Percentiles rank a stretch among this genome's conserved stretches.
Evolutionary conservation across 2,113 vertebrate genomes (phyloP).

Genomic region (Cinclus mexicanus): DNA sequence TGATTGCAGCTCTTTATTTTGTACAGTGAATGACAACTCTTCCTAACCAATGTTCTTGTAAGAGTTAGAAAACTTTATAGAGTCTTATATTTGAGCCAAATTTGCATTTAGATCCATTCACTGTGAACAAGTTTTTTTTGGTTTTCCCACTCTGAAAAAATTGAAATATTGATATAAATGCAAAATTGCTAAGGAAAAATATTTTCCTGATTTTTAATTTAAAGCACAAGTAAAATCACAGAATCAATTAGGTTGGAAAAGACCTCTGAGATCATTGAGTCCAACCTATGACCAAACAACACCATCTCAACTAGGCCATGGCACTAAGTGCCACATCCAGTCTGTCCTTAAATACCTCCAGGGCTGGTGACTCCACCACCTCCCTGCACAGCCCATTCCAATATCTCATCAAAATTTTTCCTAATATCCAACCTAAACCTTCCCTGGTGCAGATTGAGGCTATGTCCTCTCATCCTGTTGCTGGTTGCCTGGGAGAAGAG

Average conservation of each 20-base stretch:
- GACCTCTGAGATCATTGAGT: not conserved
- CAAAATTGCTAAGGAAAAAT: not conserved
- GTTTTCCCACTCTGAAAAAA: not conserved
- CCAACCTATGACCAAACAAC: not conserved
- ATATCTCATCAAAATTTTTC: not conserved
- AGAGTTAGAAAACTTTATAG: not conserved
- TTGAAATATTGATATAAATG: slow-evolving; percentile 6
- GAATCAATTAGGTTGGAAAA: not conserved
- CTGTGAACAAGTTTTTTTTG: slow-evolving; percentile 1
- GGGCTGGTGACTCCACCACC: not conserved
- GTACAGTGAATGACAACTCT: not conserved
- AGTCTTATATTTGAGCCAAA: not conserved
- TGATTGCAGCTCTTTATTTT: not conserved
- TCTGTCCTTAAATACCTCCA: not conserved
- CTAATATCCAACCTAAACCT: not conserved
- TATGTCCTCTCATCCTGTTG: not conserved
- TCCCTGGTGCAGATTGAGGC: not conserved
- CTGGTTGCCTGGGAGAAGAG: not conserved
- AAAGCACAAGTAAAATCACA: not conserved
- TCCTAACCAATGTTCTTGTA: not conserved
- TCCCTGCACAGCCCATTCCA: not conserved
- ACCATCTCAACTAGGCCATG: not conserved
- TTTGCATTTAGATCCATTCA: not conserved
- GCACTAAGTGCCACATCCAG: not conserved
- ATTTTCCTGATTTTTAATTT: not conserved